A percentile compares a stretch with the other conserved stretches of the same genome.
phyloP scores from a whole-genome alignment of 2,797 vertebrate species.

The Saxicola maurus region DNA sequence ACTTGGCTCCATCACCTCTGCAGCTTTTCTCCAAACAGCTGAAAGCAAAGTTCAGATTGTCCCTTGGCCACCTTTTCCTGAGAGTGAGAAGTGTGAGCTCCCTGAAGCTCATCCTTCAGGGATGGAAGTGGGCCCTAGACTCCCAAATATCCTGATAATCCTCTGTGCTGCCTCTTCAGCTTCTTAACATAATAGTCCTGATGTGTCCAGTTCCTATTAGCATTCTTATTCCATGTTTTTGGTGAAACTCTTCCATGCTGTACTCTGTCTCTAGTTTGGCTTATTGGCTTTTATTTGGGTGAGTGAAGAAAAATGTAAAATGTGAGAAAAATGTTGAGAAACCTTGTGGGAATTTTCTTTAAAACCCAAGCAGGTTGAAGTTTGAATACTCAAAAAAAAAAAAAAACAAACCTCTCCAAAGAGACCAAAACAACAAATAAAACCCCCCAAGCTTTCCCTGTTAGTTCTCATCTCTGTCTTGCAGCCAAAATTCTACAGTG shows the following conservation, averaged over 20 bases:
- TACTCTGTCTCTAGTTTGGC: neutral
- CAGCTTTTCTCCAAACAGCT: neutral
- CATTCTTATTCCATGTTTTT: neutral
- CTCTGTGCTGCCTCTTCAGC: neutral
- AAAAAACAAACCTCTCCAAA: neutral
- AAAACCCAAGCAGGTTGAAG: neutral
- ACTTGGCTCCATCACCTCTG: neutral
- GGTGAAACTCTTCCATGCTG: neutral
- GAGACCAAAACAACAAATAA: neutral
- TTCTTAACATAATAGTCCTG: neutral
- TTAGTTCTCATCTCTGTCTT: neutral
- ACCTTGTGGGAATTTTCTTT: neutral
- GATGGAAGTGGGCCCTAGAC: too few species aligned
- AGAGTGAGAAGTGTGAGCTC: neutral
- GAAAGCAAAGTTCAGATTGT: neutral
- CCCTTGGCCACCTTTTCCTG: neutral
- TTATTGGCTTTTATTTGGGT: neutral
- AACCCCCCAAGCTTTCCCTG: accelerated
- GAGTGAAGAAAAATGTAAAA: neutral
- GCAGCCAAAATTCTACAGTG: neutral
- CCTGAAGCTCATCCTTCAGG: neutral
- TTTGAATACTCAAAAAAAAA: neutral
- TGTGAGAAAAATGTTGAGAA: neutral
- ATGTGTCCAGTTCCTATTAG: neutral
- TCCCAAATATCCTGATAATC: neutral